These are phyloP conservation scores for Tetanocera ferruginea DNA, from an alignment of 2,888 invertebrate genomes.

Conservation along the genomic window DNA sequence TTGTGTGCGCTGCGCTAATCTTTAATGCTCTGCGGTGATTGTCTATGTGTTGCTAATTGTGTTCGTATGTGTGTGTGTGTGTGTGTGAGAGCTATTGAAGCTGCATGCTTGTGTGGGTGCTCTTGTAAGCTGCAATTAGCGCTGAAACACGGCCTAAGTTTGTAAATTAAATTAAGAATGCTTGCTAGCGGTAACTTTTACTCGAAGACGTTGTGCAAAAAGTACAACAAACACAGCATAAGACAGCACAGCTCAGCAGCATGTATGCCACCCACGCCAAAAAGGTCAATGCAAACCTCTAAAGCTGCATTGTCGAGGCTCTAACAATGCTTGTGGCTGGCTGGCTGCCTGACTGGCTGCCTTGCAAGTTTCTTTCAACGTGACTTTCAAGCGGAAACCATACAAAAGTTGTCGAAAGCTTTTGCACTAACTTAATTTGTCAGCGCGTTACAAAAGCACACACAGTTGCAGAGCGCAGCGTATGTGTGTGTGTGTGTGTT, in stretches of 20 bases:
- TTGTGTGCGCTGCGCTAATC: neutral
- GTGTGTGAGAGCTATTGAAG: neutral
- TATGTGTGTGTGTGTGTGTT: neutral
- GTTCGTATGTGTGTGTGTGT: neutral
- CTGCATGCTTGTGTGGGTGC: neutral
- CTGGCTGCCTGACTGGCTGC: neutral
- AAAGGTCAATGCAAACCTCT: slow-evolving; percentile 9
- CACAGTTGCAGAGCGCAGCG: neutral
- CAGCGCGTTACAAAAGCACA: neutral
- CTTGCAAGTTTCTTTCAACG: slow-evolving; percentile 12
- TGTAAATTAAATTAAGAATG: slow-evolving; percentile 44
- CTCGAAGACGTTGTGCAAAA: slow-evolving; percentile 19
- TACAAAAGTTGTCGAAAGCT: slow-evolving; percentile 14
- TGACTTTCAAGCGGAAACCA: slow-evolving; percentile 36
- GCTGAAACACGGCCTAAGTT: slow-evolving; percentile 44
- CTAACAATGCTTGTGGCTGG: neutral
- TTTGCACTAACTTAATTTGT: neutral
- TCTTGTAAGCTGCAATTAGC: slow-evolving; percentile 35
- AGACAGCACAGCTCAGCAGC: slow-evolving; percentile 7
- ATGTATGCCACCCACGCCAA: neutral
- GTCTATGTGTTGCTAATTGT: neutral
- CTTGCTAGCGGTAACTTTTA: neutral
- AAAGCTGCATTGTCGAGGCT: slow-evolving; percentile 19
- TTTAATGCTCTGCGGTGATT: neutral
- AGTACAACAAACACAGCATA: slow-evolving; percentile 5